Evolutionary conservation across 1,140 invertebrate genomes (phyloP), one percentile per base, ranked within the genome.

Genomic region (Leptonema lineaticorne): DNA sequence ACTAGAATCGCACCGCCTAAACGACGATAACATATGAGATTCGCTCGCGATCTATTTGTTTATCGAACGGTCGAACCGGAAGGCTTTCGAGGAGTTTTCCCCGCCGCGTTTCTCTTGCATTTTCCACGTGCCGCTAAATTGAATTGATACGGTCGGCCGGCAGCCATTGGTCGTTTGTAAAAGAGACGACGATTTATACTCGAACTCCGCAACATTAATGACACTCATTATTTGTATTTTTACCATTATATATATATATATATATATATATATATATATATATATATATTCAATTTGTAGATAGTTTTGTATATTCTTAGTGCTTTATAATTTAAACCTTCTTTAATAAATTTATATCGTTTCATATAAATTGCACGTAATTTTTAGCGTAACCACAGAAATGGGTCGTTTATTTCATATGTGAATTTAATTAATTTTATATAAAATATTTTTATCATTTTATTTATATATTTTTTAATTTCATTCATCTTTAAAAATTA

Each of bases 121-220:
- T 14, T 26, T 53, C 22, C 37, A 41, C 7, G 1, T n/a, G 53
- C 11, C 7, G 37, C 60, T 60, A 65, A 71, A 71, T 71, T 71
- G 66, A 71, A 68, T 68, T 64, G 69, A 68, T 71, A 41, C 45
- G 30, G 60, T 65, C 62, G 66, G 66, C 63, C 63, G 41, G 59
- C 59, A 59, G 16, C 26, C 50, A 63, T 66, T 29, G 30, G 58
- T 22, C 8, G 18, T 50, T 50, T 50, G 46, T 20, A 16, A 50
- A 50, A 6, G 30, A 33, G 5, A 33, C 30, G 30, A 33, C 11
- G 11, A 6, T 33, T 33, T 33, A 33, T 33, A n/a, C 30, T 33
- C 30, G 5, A 33, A 33, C 30, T 33, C 30, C 30, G 11, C 5
- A 33, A 33, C 30, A 6, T 33, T 11, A 11, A 33, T 6, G 11